These are phyloP conservation scores for Blastomussa wellsi DNA, from an alignment of 92 coral and sea anemone genomes.

Conservation along the genomic window DNA sequence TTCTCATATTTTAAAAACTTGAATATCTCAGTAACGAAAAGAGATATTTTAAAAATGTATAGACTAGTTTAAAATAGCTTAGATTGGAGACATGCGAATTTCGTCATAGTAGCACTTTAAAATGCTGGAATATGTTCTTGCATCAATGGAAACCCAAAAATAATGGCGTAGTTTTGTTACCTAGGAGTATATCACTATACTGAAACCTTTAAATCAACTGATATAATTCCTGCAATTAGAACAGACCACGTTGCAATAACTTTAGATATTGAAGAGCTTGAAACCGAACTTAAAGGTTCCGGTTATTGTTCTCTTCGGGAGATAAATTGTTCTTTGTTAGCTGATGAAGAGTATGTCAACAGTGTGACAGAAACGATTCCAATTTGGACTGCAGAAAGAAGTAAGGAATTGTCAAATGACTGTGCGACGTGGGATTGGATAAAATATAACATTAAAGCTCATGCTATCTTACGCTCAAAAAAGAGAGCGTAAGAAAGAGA, in stretches of 20 bases:
- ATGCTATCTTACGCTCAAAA: neutral
- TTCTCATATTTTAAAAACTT: too few relatives aligned
- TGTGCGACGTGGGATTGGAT: neutral
- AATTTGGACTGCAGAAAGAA: neutral
- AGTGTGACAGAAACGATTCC: neutral
- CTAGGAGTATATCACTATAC: too few relatives aligned
- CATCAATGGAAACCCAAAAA: too few relatives aligned
- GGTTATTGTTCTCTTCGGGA: neutral
- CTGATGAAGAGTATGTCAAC: neutral
- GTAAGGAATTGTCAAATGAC: conserved; percentile 9
- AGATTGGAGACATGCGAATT: too few relatives aligned
- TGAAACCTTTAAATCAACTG: neutral
- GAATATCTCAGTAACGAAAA: too few relatives aligned
- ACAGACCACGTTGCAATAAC: conserved; percentile 11
- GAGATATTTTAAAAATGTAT: too few relatives aligned
- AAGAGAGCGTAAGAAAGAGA: neutral
- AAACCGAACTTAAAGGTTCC: neutral
- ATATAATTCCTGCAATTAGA: conserved; percentile 23
- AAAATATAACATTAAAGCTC: conserved; percentile 7
- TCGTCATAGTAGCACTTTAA: too few relatives aligned
- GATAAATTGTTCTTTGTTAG: conserved; percentile 9
- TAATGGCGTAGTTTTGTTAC: too few relatives aligned
- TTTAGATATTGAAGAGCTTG: conserved; percentile 4
- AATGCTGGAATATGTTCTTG: too few relatives aligned
- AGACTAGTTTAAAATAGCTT: too few relatives aligned